Percentiles rank a stretch among this genome's conserved stretches.
Conservation (phyloP, 2,113 vertebrate genomes). For the Periophthalmodon schlosseri region DNA sequence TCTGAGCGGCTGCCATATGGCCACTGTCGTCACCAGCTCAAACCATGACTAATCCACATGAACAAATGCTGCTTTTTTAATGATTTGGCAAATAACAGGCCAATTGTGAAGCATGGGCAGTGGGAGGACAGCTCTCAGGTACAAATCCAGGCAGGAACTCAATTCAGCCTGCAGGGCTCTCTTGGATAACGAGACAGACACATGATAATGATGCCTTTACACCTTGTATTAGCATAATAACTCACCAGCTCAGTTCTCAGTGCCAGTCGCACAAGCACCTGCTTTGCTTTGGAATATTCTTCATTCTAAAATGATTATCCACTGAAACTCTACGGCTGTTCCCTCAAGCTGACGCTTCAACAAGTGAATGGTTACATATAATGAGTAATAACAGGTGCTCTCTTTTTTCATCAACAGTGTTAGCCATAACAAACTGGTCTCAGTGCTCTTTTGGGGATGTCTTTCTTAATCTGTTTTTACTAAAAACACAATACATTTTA, state of each 20-base stretch:
- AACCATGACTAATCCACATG: slow-evolving; percentile 2
- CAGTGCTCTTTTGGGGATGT: too few species aligned
- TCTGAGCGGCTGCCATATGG: neutral
- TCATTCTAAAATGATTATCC: neutral
- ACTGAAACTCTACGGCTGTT: neutral
- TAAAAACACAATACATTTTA: neutral
- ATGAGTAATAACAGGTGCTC: neutral
- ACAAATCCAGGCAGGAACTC: neutral
- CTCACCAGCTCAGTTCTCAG: neutral
- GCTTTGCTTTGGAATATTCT: too few species aligned
- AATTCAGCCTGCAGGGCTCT: neutral
- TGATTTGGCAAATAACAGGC: neutral
- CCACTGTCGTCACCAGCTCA: neutral
- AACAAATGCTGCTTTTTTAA: neutral
- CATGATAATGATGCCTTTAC: neutral
- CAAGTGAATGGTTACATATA: neutral
- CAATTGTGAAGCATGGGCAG: neutral
- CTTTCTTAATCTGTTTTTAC: too few species aligned
- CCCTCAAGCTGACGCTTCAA: neutral
- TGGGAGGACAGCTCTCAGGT: neutral
- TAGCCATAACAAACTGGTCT: too few species aligned
- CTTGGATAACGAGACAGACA: neutral
- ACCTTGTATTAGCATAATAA: neutral
- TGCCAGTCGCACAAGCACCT: neutral
- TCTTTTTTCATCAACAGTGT: too few species aligned